A percentile compares a stretch with the other conserved stretches of the same genome.
Conservation (phyloP, 2,888 invertebrate species). For the Acanthococcus lagerstroemiae region DNA sequence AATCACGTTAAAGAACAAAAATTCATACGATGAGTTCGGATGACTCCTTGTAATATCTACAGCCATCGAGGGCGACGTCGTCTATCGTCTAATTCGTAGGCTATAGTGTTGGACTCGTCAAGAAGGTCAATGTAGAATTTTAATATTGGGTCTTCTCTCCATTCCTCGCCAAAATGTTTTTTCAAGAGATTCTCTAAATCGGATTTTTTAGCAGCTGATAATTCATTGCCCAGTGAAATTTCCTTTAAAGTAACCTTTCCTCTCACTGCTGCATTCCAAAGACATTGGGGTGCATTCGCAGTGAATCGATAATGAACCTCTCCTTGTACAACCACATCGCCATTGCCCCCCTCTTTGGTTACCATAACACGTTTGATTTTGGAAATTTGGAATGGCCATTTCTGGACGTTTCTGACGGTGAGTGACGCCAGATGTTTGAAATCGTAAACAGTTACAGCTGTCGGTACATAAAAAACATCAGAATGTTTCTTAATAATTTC, state of each 20-base stretch:
- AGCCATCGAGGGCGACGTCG: too few relatives aligned
- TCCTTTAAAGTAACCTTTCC: not conserved
- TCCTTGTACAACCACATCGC: too few relatives aligned
- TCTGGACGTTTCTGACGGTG: not conserved
- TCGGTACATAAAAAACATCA: not conserved
- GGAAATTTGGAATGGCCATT: constrained; percentile 2
- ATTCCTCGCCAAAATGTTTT: not conserved
- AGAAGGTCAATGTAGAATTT: not conserved
- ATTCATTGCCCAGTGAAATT: not conserved
- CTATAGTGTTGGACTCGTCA: too few relatives aligned
- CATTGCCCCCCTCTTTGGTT: too few relatives aligned
- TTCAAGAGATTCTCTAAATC: not conserved
- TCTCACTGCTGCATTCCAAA: too few relatives aligned
- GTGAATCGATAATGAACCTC: too few relatives aligned
- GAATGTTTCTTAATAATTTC: not conserved
- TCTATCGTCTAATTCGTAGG: too few relatives aligned
- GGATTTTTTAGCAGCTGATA: not conserved
- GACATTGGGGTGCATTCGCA: too few relatives aligned
- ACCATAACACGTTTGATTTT: not conserved
- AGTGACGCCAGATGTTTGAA: not conserved
- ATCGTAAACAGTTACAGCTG: not conserved
- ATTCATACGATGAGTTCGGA: too few relatives aligned
- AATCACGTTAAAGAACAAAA: too few relatives aligned
- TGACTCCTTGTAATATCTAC: too few relatives aligned
- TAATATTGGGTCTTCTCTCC: not conserved